These are phyloP conservation scores for Himalopsyche japonica DNA, from an alignment of 2,888 invertebrate genomes.

Conservation along the genomic window DNA sequence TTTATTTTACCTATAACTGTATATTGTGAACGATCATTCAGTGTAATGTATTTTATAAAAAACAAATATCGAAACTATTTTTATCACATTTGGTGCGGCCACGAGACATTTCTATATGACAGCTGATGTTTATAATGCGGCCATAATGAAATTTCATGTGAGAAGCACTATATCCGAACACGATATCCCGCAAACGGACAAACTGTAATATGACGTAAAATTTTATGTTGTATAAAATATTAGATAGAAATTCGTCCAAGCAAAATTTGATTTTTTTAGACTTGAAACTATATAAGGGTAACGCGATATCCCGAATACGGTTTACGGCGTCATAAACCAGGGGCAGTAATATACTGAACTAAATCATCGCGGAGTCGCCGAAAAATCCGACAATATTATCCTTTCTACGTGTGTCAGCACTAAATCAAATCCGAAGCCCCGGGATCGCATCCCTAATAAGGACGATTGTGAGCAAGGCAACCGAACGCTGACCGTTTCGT, in stretches of 20 bases:
- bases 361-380: not conserved
- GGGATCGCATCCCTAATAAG: not conserved
- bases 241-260: not conserved
- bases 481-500: not conserved
- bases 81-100: too few species aligned
- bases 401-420: not conserved
- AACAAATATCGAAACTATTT: too few species aligned
- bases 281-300: not conserved
- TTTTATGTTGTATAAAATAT: not conserved
- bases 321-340: not conserved
- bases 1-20: too few species aligned
- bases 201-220: too few species aligned
- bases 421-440: not conserved
- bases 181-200: too few species aligned
- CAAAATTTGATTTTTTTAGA: not conserved
- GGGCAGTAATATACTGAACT: not conserved
- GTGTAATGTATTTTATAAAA: too few species aligned
- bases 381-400: not conserved
- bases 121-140: too few species aligned
- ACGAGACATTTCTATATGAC: too few species aligned
- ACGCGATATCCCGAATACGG: not conserved
- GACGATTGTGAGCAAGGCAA: not conserved
- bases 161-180: too few species aligned
- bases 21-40: too few species aligned
- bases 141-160: too few species aligned